phyloP scores from a whole-genome alignment of 2,888 invertebrate species.

The Adineta ricciae region DNA sequence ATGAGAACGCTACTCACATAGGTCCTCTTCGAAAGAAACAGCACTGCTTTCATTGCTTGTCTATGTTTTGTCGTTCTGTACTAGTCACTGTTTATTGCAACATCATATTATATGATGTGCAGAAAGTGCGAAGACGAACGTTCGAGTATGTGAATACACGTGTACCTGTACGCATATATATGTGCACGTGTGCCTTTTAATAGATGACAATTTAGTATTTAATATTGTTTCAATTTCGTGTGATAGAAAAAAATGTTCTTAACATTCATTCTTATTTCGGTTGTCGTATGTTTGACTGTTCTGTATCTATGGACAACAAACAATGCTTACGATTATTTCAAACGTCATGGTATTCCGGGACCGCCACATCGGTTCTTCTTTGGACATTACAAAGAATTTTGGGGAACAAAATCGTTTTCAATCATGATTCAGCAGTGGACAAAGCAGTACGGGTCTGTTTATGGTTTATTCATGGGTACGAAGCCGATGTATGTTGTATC shows the following conservation, averaged over 20 bases:
- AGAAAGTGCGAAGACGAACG: neutral
- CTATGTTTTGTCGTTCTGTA: too few species aligned
- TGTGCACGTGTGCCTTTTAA: too few species aligned
- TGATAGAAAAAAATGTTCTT: neutral
- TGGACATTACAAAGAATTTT: neutral
- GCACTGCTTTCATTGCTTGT: too few species aligned
- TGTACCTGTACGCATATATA: too few species aligned
- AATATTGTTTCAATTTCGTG: neutral
- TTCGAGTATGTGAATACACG: too few species aligned
- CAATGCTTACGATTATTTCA: neutral
- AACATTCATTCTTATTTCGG: neutral
- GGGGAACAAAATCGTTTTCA: neutral
- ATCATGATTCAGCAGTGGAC: neutral
- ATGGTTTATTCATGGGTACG: neutral
- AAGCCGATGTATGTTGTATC: neutral
- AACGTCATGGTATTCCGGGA: neutral
- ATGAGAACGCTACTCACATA: too few species aligned
- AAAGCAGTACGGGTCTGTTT: neutral
- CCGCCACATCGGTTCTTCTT: neutral
- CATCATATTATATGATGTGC: neutral
- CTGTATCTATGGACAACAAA: neutral
- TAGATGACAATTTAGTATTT: too few species aligned
- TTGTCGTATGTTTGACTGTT: neutral
- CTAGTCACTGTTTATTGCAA: too few species aligned
- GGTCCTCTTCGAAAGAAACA: too few species aligned